Percentiles rank a stretch among this genome's conserved stretches.
phyloP scores from a whole-genome alignment of 2,113 vertebrate species.

The Helogale parvula region DNA sequence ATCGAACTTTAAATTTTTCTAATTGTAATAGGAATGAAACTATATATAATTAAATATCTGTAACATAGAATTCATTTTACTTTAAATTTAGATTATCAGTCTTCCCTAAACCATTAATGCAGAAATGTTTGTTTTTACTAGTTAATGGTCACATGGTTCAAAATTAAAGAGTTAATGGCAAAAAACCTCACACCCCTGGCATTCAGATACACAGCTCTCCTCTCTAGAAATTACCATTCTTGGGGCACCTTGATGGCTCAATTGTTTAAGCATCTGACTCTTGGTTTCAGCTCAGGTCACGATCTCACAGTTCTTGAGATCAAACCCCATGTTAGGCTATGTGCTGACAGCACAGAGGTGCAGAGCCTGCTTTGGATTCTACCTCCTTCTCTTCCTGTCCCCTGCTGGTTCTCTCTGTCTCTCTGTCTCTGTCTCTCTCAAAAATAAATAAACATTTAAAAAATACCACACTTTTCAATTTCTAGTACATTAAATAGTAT shows the following conservation, averaged over 20 bases:
- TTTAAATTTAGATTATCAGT: neutral
- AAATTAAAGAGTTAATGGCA: neutral
- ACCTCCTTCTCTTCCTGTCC: too few species aligned
- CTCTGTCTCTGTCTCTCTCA: too few species aligned
- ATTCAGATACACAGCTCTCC: neutral
- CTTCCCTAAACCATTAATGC: neutral
- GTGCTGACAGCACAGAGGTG: too few species aligned
- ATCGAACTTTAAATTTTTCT: neutral
- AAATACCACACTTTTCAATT: neutral
- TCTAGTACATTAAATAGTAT: neutral
- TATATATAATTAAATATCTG: neutral
- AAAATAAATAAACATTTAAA: too few species aligned
- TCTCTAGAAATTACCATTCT: neutral
- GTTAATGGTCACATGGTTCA: neutral
- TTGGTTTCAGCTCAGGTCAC: too few species aligned
- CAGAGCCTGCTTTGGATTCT: too few species aligned
- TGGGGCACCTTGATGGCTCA: neutral
- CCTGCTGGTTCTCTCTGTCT: too few species aligned
- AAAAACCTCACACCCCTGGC: neutral
- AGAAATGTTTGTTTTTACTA: neutral
- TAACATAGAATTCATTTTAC: neutral
- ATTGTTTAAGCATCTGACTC: too few species aligned
- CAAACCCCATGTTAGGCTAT: too few species aligned
- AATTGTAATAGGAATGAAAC: neutral
- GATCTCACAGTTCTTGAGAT: too few species aligned